Evolutionary conservation across 2,113 vertebrate species (phyloP).

Genomic region (Rhegmatorhina hoffmannsi): DNA sequence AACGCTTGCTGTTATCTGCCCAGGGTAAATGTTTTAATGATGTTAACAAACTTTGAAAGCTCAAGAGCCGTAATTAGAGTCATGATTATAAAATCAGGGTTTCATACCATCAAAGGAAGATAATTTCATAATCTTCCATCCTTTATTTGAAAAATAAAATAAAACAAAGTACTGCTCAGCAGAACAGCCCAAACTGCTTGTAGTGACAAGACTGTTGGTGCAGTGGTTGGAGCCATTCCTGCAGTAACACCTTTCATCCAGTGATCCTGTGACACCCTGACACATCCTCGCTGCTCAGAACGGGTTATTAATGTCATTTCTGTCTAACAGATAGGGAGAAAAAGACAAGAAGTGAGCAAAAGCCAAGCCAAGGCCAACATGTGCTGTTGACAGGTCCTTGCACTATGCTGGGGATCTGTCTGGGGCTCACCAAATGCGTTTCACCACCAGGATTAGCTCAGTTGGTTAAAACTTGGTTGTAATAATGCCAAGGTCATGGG

Average conservation of each 20-base stretch:
- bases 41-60: conserved; percentile 76
- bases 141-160: conserved; percentile 46
- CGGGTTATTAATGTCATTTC: neutral
- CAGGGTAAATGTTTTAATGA: conserved; percentile 78
- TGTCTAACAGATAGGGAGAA: neutral
- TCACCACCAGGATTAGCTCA: neutral
- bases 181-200: neutral
- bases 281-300: rapidly evolving
- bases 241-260: neutral
- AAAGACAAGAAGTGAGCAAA: neutral
- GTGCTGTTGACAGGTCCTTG: neutral
- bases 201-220: neutral
- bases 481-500: too few relatives aligned
- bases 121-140: conserved; percentile 58
- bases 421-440: neutral
- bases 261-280: rapidly evolving
- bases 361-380: rapidly evolving
- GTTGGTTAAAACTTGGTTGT: too few relatives aligned
- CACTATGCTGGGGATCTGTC: rapidly evolving
- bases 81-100: conserved; percentile 71
- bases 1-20: conserved; percentile 74
- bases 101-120: conserved; percentile 65
- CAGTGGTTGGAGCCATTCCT: neutral
- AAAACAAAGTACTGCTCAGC: neutral
- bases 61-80: conserved; percentile 71